phyloP scores from a whole-genome alignment of 1,140 invertebrate genomes.

The Papilio dardanus region DNA sequence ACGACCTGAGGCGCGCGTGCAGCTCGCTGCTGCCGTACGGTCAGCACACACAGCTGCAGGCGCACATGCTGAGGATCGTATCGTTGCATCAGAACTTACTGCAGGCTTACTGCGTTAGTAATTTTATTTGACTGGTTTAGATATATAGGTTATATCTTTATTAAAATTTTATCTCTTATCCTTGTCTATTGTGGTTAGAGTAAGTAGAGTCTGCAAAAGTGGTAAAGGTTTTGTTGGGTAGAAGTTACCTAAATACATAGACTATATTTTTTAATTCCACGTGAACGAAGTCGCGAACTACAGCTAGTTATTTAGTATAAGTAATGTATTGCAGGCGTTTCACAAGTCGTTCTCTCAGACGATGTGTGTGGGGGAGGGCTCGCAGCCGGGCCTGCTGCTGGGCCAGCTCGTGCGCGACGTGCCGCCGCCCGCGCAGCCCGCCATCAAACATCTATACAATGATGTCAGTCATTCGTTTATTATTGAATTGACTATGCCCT shows the following conservation, averaged over 20 bases:
- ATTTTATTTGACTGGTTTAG: no score
- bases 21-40: conserved; percentile 51
- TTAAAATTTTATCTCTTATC: no score
- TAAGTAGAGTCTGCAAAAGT: no score
- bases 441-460: conserved; percentile 42
- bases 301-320: background rate
- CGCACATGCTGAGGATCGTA: conserved; percentile 56
- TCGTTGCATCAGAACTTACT: conserved; percentile 61
- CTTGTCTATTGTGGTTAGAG: no score
- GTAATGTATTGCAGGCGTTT: conserved; percentile 52
- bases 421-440: conserved; percentile 34
- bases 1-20: conserved; percentile 57
- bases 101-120: conserved; percentile 57
- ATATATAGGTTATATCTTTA: no score
- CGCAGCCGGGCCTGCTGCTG: conserved; percentile 30
- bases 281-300: no score
- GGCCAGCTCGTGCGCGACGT: conserved; percentile 36
- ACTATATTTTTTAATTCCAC: no score
- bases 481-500: no score
- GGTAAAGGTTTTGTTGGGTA: no score
- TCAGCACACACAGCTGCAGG: conserved; percentile 60
- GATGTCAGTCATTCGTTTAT: conserved; percentile 42
- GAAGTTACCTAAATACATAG: no score
- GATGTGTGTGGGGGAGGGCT: conserved; percentile 43
- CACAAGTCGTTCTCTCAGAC: conserved; percentile 51